Percentiles rank a stretch among this genome's conserved stretches.
Evolutionary conservation across 2,888 invertebrate genomes (phyloP).

Genomic region (Lithosia quadra): DNA sequence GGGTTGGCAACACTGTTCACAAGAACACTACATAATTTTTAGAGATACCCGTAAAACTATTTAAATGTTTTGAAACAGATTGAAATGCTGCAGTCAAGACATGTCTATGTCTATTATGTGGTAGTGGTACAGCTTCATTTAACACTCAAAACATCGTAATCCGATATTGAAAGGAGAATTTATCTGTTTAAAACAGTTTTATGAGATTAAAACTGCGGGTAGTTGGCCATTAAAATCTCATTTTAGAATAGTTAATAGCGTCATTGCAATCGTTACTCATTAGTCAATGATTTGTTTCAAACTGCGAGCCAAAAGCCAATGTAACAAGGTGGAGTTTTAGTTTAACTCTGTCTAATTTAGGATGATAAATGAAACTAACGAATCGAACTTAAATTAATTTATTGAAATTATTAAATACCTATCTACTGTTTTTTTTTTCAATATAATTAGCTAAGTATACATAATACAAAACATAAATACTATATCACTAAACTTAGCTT

Average conservation of each 20-base stretch:
- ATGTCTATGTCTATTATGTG: neutral
- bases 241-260: slow-evolving; percentile 15
- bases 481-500: too few species aligned
- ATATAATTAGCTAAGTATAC: too few species aligned
- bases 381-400: too few species aligned
- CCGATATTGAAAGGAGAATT: slow-evolving; percentile 5
- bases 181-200: neutral
- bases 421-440: too few species aligned
- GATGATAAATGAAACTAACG: too few species aligned
- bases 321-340: neutral
- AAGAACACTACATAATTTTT: neutral
- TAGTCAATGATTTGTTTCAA: neutral
- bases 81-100: neutral
- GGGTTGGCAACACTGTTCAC: too few species aligned
- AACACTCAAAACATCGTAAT: neutral
- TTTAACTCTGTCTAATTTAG: too few species aligned
- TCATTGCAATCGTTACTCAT: slow-evolving; percentile 10
- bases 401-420: too few species aligned
- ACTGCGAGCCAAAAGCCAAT: neutral
- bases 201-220: neutral
- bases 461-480: too few species aligned
- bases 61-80: neutral
- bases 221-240: slow-evolving; percentile 14
- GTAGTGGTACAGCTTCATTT: neutral
- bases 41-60: neutral